These are phyloP conservation scores for Deroptyus accipitrinus DNA, from an alignment of 2,113 vertebrate species.

Conservation along the genomic window DNA sequence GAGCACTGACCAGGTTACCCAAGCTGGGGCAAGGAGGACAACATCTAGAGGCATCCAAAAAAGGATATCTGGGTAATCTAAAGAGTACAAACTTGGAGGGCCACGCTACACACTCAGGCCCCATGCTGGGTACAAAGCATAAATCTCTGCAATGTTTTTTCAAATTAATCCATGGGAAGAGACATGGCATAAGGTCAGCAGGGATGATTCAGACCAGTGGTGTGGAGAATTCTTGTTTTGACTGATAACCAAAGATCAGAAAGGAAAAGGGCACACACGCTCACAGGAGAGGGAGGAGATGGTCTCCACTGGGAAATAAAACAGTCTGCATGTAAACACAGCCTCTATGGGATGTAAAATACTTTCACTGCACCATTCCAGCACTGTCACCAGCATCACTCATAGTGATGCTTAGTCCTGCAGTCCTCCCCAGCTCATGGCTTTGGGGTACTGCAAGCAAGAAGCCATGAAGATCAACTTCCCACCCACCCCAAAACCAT, in stretches of 20 bases:
- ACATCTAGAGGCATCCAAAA: background rate
- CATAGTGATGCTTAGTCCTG: accelerated
- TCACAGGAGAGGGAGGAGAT: background rate
- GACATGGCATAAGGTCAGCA: background rate
- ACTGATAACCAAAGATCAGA: background rate
- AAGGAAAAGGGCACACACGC: background rate
- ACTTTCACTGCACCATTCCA: accelerated
- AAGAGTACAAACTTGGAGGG: background rate
- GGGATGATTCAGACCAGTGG: slow-evolving; percentile 26
- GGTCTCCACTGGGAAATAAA: accelerated
- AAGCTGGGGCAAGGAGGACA: background rate
- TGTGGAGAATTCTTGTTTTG: background rate
- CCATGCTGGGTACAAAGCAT: accelerated
- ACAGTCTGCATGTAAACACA: background rate
- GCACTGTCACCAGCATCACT: background rate
- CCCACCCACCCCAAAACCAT: background rate
- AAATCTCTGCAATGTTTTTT: background rate
- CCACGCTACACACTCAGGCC: accelerated
- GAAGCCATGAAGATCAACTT: accelerated
- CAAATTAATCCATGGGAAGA: slow-evolving; percentile 32
- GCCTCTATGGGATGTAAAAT: accelerated
- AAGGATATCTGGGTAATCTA: background rate
- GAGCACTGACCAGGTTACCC: background rate
- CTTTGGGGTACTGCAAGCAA: background rate
- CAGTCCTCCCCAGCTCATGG: background rate